These are phyloP conservation scores for Saccostrea echinata DNA, from an alignment of 1,140 invertebrate genomes.

Conservation along the genomic window DNA sequence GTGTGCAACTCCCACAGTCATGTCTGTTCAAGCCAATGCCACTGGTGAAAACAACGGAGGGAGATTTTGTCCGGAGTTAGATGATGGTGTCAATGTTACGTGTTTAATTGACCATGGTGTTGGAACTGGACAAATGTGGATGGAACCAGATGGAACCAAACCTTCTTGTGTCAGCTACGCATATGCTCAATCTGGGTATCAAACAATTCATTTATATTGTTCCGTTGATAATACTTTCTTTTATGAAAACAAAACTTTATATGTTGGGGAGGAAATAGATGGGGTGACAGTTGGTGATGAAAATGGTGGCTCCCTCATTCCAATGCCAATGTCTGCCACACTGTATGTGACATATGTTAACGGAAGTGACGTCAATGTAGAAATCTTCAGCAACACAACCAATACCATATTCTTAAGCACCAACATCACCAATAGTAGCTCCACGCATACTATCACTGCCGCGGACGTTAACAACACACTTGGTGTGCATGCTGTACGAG, in stretches of 20 bases:
- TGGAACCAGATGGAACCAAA: conserved; percentile 18
- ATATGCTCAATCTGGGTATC: conserved; percentile 30
- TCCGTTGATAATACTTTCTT: background rate
- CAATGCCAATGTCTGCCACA: background rate
- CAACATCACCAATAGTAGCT: conserved; percentile 10
- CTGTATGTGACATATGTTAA: conserved; percentile 8
- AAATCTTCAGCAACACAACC: conserved; percentile 37
- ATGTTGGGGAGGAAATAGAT: conserved; percentile 42
- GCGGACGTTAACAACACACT: conserved; percentile 7
- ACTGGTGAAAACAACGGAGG: conserved; percentile 14
- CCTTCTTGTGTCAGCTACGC: conserved; percentile 16
- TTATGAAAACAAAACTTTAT: conserved; percentile 41
- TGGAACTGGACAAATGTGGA: conserved; percentile 30
- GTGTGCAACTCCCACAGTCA: conserved; percentile 10
- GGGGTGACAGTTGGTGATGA: conserved; percentile 1
- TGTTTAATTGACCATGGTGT: conserved; percentile 39
- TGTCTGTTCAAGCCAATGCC: conserved; percentile 40
- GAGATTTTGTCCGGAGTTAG: conserved; percentile 39
- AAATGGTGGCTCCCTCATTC: conserved; percentile 27
- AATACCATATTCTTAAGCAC: background rate
- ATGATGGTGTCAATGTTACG: conserved; percentile 37
- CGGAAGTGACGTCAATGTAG: conserved; percentile 45
- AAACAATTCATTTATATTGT: conserved; percentile 43
- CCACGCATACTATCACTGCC: background rate
- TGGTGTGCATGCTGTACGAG: conserved; percentile 25